Evolutionary conservation across 2,113 vertebrate species (phyloP).

Genomic region (Calonectris borealis): DNA sequence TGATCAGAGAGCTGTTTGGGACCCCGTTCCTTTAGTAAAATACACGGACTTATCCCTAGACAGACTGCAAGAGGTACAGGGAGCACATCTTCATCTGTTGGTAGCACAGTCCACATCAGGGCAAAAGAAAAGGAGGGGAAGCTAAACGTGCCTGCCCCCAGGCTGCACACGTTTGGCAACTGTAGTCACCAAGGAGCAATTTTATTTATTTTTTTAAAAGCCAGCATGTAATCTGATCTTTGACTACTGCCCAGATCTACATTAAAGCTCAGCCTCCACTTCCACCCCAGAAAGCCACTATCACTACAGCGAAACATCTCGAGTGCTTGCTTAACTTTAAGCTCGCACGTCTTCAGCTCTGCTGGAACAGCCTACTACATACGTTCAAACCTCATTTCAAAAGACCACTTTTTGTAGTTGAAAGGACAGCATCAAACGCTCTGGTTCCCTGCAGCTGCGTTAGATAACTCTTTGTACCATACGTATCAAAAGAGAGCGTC

Average conservation of each 20-base stretch:
- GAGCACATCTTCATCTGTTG: not conserved
- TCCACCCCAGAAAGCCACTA: not conserved
- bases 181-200: not conserved
- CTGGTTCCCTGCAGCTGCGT: not conserved
- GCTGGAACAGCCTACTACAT: not conserved
- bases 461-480: slow-evolving; percentile 25
- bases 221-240: not conserved
- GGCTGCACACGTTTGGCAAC: not conserved
- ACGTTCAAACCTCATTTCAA: not conserved
- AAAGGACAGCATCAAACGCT: slow-evolving; percentile 24
- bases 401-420: not conserved
- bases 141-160: accelerated
- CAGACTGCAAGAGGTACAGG: not conserved
- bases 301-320: not conserved
- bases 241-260: not conserved
- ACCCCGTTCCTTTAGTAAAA: not conserved
- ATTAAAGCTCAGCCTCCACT: not conserved
- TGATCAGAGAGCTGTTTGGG: not conserved
- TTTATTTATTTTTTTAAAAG: not conserved
- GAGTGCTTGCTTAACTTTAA: not conserved
- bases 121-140: not conserved
- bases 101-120: accelerated
- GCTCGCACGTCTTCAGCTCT: not conserved
- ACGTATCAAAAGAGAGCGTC: not conserved
- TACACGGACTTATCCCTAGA: not conserved